Evolutionary conservation across 1,140 invertebrate genomes (phyloP), one percentile per base, ranked within the genome.

Genomic region (Hypothenemus hampei): DNA sequence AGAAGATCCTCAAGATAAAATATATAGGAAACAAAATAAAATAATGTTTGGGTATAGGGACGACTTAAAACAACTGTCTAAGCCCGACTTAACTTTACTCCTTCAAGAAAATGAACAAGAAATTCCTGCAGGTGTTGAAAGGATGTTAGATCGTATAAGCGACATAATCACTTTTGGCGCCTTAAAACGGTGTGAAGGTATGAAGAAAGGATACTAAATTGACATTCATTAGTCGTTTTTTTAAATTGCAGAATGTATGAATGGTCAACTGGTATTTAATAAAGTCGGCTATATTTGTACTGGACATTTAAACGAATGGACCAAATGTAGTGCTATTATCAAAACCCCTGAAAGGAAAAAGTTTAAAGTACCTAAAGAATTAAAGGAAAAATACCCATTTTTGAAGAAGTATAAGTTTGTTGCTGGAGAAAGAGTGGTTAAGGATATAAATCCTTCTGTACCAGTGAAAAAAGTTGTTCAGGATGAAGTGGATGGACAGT

Each of bases 111-210:
- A 97, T 74, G 66, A 77, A 5, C 88, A 92, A 68, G 70, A 78
- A 39, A 69, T 87, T 46, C 81, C 84, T 11, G 48, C 69, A 60
- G 84, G 85, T 2, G 71, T 77, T 53, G 79, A 81, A 62, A 73
- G 72, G 65, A 84, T 88, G 73, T 70, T 52, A 55, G 89, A 96
- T 74, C 73, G 75, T 48, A 65, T 96, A 1, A 77, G 85, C 10
- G 96, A 98, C 73, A 74, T 81, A 21, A 85, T 98, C 79, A 78
- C 82, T 3, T 97, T 98, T 80, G 97, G 97, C 40, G 80, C 82
- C 20, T 72, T 94, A 10, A 66, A 81, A 47, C 79, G 79, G 0
- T 98, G 96, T 70, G 68, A 80, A 4, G 47, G 47, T 49, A 39
- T 4, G 11, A 26, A 26, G 3, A 24, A 2, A 44, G 16, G 19